These are phyloP conservation scores for Turnix velox DNA, from an alignment of 2,113 vertebrate genomes.

Conservation along the genomic window DNA sequence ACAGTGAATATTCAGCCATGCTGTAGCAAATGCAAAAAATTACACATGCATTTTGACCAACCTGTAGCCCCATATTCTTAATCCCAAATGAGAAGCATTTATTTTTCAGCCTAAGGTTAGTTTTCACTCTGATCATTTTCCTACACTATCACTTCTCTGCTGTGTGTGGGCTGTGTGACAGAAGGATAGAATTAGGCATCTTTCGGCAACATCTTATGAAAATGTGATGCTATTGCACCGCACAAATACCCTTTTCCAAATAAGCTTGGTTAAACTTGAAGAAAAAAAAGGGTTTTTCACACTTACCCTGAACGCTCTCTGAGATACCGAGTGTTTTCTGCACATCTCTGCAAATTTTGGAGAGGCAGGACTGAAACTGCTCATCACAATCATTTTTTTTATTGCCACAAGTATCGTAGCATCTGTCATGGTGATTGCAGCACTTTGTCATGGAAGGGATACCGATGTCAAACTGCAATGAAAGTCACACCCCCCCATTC, in stretches of 20 bases:
- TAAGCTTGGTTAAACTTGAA: not conserved
- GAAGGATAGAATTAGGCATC: not conserved
- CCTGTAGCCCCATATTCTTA: not conserved
- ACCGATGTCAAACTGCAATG: slow-evolving; percentile 89
- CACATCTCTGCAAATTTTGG: slow-evolving; percentile 90
- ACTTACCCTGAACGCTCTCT: slow-evolving; percentile 86
- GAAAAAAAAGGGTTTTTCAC: not conserved
- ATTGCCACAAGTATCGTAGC: slow-evolving; percentile 90
- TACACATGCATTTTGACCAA: not conserved
- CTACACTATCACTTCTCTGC: not conserved
- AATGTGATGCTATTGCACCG: not conserved
- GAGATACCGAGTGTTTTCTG: slow-evolving; percentile 88
- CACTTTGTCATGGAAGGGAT: slow-evolving; percentile 96
- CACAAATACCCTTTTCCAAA: not conserved
- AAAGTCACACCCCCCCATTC: not conserved
- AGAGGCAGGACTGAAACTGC: slow-evolving; percentile 89
- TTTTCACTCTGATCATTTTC: not conserved
- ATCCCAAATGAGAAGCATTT: not conserved
- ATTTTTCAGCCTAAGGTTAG: not conserved
- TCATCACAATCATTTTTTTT: slow-evolving; percentile 92
- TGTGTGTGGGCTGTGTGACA: not conserved
- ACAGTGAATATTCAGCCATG: not conserved
- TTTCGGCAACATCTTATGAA: not conserved
- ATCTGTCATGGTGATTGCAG: slow-evolving; percentile 93
- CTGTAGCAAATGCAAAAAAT: not conserved